Evolutionary conservation across 2,797 vertebrate genomes (phyloP).

Genomic region (Thaleichthys pacificus): DNA sequence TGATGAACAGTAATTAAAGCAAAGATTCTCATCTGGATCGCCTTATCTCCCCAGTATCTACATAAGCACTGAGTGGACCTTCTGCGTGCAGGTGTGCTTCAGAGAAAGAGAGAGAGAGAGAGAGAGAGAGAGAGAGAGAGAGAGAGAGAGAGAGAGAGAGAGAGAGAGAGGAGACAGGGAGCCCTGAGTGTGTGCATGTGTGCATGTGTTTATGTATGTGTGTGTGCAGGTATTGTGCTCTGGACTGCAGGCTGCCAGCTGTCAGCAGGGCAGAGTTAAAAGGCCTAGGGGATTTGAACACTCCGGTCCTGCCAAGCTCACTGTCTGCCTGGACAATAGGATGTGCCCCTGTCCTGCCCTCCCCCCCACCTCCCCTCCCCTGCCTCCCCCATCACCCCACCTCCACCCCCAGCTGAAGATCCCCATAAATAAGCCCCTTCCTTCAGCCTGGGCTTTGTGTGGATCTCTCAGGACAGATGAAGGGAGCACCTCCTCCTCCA

Average conservation of each 20-base stretch:
- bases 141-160: no score
- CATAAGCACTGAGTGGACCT: not conserved
- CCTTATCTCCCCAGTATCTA: not conserved
- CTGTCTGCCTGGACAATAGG: constrained; percentile 70
- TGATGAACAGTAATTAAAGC: not conserved
- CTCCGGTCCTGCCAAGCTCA: constrained; percentile 66
- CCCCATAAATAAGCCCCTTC: constrained; percentile 44
- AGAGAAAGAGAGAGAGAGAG: no score
- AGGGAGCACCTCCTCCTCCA: constrained; percentile 39
- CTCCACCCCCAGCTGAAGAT: constrained; percentile 55
- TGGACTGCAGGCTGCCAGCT: constrained; percentile 61
- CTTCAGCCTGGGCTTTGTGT: constrained; percentile 16
- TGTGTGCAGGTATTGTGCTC: constrained; percentile 57
- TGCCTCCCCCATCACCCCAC: constrained; percentile 50
- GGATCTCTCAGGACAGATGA: constrained; percentile 9
- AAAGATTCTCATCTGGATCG: not conserved
- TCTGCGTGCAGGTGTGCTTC: not conserved
- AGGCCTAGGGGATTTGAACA: constrained; percentile 65
- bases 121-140: no score
- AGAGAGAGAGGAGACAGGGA: not conserved
- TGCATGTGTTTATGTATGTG: constrained; percentile 44
- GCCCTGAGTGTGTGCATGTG: not conserved
- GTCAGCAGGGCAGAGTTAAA: constrained; percentile 71
- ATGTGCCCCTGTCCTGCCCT: constrained; percentile 38
- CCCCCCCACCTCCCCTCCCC: constrained; percentile 24